phyloP scores from a whole-genome alignment of 1,140 invertebrate species.

The Heterodera schachtii region DNA sequence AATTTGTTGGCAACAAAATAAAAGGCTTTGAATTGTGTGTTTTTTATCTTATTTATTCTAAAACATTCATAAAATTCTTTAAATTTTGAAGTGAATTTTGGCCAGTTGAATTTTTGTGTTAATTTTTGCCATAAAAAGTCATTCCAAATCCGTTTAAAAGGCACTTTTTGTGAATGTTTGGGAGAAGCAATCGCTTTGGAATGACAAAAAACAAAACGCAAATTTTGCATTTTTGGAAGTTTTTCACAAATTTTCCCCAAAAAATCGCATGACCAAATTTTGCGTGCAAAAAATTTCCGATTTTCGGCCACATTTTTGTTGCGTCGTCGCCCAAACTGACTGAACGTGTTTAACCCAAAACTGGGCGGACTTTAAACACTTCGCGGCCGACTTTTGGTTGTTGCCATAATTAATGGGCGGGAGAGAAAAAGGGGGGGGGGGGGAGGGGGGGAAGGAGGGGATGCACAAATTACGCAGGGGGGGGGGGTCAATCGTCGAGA shows the following conservation, averaged over 20 bases:
- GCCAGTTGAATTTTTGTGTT: no score
- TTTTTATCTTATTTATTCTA: no score
- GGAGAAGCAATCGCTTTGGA: not conserved
- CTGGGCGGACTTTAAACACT: slow-evolving; percentile 4
- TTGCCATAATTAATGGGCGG: slow-evolving; percentile 2
- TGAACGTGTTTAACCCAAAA: slow-evolving; percentile 3
- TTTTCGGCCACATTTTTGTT: slow-evolving; percentile 2
- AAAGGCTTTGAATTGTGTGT: not conserved
- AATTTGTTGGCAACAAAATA: not conserved
- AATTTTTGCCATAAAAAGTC: no score
- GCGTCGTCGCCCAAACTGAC: slow-evolving; percentile 1
- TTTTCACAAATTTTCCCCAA: not conserved
- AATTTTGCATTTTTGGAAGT: not conserved
- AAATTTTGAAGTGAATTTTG: no score
- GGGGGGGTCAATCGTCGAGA: not conserved
- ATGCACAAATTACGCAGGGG: not conserved
- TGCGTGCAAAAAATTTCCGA: not conserved
- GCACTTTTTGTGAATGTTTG: no score
- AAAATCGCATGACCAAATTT: not conserved
- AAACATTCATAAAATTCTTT: no score
- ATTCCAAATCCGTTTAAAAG: no score
- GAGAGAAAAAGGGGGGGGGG: no score
- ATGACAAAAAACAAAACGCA: not conserved
- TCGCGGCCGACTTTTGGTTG: not conserved
- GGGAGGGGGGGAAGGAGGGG: not conserved